A percentile compares a stretch with the other conserved stretches of the same genome.
Evolutionary conservation across 1,140 invertebrate genomes (phyloP).

Genomic region (Bombus ignitus): DNA sequence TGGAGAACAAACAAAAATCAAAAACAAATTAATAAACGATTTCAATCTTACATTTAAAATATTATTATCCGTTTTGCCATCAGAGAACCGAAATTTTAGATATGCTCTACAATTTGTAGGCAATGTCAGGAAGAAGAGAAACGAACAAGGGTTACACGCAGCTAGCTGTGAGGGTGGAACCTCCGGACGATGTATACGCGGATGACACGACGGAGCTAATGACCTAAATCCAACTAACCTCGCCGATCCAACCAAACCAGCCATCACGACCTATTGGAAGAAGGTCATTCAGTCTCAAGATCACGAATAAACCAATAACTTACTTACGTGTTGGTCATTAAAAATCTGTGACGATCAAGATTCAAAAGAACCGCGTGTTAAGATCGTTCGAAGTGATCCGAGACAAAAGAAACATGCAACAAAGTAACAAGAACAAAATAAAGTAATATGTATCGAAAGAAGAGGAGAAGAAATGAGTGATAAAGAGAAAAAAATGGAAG

Average conservation of each 20-base stretch:
- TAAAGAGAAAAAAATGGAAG: neutral
- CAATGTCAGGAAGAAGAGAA: slow-evolving; percentile 76
- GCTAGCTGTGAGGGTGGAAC: slow-evolving; percentile 77
- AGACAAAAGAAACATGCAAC: neutral
- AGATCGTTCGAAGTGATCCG: slow-evolving; percentile 29
- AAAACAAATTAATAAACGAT: too few species aligned
- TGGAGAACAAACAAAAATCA: neutral
- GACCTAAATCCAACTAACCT: slow-evolving; percentile 71
- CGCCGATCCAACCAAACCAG: slow-evolving; percentile 45
- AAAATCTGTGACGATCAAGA: slow-evolving; percentile 19
- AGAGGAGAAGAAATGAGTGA: neutral
- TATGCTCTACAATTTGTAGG: slow-evolving; percentile 53
- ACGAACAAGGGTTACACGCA: slow-evolving; percentile 79
- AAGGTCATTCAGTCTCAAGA: slow-evolving; percentile 57
- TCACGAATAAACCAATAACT: slow-evolving; percentile 37
- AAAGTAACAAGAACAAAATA: slow-evolving; percentile 8
- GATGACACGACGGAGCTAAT: slow-evolving; percentile 80
- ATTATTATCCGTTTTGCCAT: neutral
- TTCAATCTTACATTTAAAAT: too few species aligned
- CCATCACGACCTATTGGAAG: slow-evolving; percentile 49
- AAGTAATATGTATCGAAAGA: neutral
- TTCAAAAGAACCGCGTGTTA: slow-evolving; percentile 11
- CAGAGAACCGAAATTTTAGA: neutral
- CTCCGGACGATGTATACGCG: slow-evolving; percentile 74
- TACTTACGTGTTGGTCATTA: slow-evolving; percentile 36